Evolutionary conservation across 92 coral and sea anemone genomes (phyloP), one percentile per base, ranked within the genome.

Genomic region (Actinostola sp.): DNA sequence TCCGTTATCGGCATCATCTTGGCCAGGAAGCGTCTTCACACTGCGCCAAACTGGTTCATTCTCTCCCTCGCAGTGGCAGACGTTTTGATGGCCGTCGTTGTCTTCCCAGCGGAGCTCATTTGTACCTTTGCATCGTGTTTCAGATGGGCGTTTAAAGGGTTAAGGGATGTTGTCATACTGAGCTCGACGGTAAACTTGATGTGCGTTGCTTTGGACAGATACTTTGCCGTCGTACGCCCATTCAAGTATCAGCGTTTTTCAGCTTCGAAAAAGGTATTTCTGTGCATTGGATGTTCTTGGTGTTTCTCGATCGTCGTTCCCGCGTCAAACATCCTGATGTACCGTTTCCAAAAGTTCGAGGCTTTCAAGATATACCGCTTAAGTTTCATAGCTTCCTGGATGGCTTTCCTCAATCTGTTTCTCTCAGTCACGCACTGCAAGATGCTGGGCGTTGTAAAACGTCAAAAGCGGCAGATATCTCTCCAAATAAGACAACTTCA

Each of bases 401-500:
- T 76, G 20, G 51, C 64, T 26, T 1, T 52, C 21, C 81, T 71
- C 25, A 63, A 76, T 8, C 8, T 76, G 17, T 50, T 52, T 13
- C 44, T 76, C 38, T 35, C 64, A 53, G 15, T 76, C 17, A 60
- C 60, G 29, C 64, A 76, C 35, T 36, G 55, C 23, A 50, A 71
- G 8, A 76, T 76, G 48, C 68, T 76, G 31, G 35, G 73, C 30
- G 81, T 63, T 38, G 81, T 76, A 15, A 51, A 70, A 65, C 51
- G 71, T 36, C 30, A 63, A 27, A 53, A 56, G 2, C 54, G 25
- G 54, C 67, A 64, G 27, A 53, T 53, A 53, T 20, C 2, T 12
- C 6, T 53, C 6, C 59, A 53, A 53, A 20, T 53, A 4, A 53
- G 30, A 19, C 59, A 53, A 25, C 20, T 39, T 21, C 31, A 42